Conservation (phyloP, 2,888 invertebrate species). For the Cylloceria caligata region DNA sequence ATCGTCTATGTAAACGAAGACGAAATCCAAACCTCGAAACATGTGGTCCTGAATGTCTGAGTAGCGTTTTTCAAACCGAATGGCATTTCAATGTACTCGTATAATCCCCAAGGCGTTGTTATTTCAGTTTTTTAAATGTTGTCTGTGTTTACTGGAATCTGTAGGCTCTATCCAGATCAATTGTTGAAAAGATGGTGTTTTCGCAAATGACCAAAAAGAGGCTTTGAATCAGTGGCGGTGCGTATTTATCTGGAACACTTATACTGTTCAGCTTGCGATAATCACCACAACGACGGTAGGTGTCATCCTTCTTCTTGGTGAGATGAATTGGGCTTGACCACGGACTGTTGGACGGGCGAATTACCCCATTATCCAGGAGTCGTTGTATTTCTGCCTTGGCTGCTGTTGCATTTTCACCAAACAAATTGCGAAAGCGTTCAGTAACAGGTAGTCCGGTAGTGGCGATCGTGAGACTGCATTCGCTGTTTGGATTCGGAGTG, state of each 20-base stretch:
- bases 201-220: too few relatives aligned
- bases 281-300: conserved; percentile 68
- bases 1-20: not conserved
- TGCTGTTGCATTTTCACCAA: conserved; percentile 74
- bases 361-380: conserved; percentile 80
- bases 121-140: conserved; percentile 17
- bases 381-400: conserved; percentile 75
- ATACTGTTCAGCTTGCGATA: too few relatives aligned
- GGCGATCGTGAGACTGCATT: conserved; percentile 71
- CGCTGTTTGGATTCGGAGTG: not conserved
- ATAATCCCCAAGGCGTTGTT: not conserved
- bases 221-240: too few relatives aligned
- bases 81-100: not conserved
- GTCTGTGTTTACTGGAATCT: conserved; percentile 53
- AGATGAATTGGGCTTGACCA: conserved; percentile 82
- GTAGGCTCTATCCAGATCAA: conserved; percentile 48
- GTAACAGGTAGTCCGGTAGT: conserved; percentile 61
- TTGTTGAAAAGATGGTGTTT: conserved; percentile 64
- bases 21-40: not conserved
- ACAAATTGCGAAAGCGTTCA: conserved; percentile 71
- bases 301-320: conserved; percentile 68
- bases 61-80: not conserved
- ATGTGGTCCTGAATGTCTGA: not conserved
- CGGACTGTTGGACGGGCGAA: conserved; percentile 80
- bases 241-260: too few relatives aligned